phyloP scores from a whole-genome alignment of 23 tunicate species.

The Oikopleura albicans region DNA sequence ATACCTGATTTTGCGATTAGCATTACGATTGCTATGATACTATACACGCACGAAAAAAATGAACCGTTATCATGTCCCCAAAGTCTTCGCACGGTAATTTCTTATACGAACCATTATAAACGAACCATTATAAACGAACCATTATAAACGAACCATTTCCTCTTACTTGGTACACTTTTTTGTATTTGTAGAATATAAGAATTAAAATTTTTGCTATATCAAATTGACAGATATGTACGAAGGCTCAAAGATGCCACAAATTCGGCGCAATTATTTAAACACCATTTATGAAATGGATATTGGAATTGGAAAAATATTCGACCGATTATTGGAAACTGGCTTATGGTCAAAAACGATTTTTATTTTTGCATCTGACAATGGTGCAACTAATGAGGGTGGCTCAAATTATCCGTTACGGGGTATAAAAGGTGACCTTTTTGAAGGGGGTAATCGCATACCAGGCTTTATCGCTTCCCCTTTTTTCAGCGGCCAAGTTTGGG shows the following conservation, averaged over 20 bases:
- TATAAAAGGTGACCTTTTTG: not conserved
- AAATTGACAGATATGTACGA: not conserved
- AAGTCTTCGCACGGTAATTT: no score
- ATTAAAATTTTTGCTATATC: no score
- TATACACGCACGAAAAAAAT: no score
- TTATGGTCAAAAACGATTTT: not conserved
- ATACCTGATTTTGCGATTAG: no score
- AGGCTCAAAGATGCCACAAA: not conserved
- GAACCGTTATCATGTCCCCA: no score
- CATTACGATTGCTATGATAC: no score
- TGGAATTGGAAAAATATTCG: not conserved
- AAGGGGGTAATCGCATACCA: not conserved
- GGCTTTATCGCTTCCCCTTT: slow-evolving; percentile 4
- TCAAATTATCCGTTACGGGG: slow-evolving; percentile 5
- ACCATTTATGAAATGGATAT: not conserved
- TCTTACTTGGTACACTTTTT: no score
- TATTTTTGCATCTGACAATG: slow-evolving; percentile 1
- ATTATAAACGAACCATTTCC: no score
- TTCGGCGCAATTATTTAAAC: not conserved
- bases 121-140: no score
- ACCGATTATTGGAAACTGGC: not conserved
- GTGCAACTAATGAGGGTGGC: not conserved
- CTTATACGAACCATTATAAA: no score
- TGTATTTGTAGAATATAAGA: no score
- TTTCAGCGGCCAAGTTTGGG: no score